phyloP scores from a whole-genome alignment of 2,797 vertebrate genomes.

The Tokudaia tokunoshimensis region DNA sequence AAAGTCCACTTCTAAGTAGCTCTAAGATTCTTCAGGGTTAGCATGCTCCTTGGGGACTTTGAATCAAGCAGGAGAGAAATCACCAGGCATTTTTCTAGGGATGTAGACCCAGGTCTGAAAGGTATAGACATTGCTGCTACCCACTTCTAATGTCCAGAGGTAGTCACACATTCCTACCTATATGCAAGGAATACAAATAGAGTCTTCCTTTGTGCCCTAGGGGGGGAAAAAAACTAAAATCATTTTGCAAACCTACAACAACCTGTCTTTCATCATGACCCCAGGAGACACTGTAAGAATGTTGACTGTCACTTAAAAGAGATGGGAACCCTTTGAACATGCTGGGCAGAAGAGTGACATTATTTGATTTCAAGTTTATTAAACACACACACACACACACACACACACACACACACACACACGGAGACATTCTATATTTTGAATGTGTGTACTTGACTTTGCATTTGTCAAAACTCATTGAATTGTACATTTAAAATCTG shows the following conservation, averaged over 20 bases:
- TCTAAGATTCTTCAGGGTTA: neutral
- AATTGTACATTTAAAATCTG: conserved; percentile 24
- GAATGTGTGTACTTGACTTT: conserved; percentile 6
- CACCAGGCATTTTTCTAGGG: neutral
- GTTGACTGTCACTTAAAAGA: conserved; percentile 4
- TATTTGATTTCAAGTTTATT: conserved; percentile 42
- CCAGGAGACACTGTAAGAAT: neutral
- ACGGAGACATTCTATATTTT: neutral
- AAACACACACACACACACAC: neutral
- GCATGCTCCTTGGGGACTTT: neutral
- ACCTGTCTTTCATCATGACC: neutral
- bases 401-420: neutral
- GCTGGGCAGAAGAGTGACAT: neutral
- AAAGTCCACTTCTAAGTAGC: neutral
- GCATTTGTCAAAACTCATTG: conserved; percentile 52
- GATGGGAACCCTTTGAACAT: neutral
- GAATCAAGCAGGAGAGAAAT: neutral
- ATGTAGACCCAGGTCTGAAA: neutral
- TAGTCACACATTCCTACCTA: neutral
- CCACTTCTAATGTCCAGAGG: neutral
- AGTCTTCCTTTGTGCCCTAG: neutral
- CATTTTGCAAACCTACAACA: neutral
- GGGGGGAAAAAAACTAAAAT: neutral
- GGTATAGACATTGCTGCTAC: neutral
- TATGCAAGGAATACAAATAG: neutral